Evolutionary conservation across 1,140 invertebrate genomes (phyloP), one percentile per base, ranked within the genome.

Genomic region (Lucilia cuprina): DNA sequence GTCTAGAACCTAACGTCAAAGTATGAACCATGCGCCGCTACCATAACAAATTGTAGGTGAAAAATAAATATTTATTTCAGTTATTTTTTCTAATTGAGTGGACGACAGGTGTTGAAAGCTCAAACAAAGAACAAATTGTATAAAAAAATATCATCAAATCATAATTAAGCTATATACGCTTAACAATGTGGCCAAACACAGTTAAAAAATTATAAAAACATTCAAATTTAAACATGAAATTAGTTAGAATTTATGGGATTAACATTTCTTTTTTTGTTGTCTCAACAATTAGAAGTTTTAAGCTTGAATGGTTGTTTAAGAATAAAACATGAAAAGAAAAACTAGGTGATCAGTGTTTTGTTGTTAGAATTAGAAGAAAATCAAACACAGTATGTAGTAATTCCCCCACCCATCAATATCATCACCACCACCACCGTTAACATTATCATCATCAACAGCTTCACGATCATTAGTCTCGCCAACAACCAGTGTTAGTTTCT

Each of bases 71-170:
- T 70, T 70, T 70, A 70, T 70, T 70, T 21, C 7, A 21, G n/a
- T 70, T 70, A 30, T 30, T 60, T 60, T 60, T n/a, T 60, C 55
- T 70, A 70, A 70, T 70, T 70, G 65, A 70, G 65, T 70, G 65
- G 19, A 30, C 25, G 25, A 70, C 65, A 70, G 65, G 65, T 70
- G 65, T 70, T 70, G 65, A 70, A 70, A 70, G 65, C 65, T 70
- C 9, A 21, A 21, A 21, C 10, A 21, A 70, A 30, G 25, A 30
- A 30, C 3, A 30, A 30, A 30, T 30, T 30, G 3, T 9, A 70
- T 3, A 70, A 21, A 10, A 25, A 21, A 70, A 70, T 10, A 70
- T 19, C n/a, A 70, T 19, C n/a, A 70, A 70, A 70, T 70, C 19
- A 70, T 21, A 70, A 70, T 70, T 70, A 70, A 70, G 65, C n/a